Conservation (phyloP, 2,888 invertebrate species). For the Sinelater perroti region DNA sequence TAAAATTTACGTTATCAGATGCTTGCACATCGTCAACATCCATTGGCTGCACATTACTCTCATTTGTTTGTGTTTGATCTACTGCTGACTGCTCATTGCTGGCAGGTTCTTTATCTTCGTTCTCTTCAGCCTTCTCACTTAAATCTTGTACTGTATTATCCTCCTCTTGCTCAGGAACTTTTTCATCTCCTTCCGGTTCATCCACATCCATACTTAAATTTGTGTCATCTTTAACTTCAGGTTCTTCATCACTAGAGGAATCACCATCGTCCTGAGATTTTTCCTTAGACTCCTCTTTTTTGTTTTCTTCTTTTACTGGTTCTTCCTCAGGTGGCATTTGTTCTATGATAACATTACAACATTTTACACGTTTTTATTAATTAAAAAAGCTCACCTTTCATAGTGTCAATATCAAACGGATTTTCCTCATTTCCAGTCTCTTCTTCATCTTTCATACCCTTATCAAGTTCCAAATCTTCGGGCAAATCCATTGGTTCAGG, state of each 20-base stretch:
- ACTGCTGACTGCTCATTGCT: slow-evolving; percentile 42
- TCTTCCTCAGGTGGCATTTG: slow-evolving; percentile 52
- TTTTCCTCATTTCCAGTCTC: slow-evolving; percentile 76
- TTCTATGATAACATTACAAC: slow-evolving; percentile 40
- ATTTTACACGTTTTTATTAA: background rate
- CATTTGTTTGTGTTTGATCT: slow-evolving; percentile 56
- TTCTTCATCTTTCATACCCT: slow-evolving; percentile 69
- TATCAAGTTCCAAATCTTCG: slow-evolving; percentile 85
- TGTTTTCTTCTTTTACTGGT: slow-evolving; percentile 49
- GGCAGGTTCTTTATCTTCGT: slow-evolving; percentile 53
- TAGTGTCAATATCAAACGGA: slow-evolving; percentile 85
- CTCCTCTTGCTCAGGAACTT: slow-evolving; percentile 38
- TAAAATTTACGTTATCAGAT: slow-evolving; percentile 59
- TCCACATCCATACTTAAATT: slow-evolving; percentile 52
- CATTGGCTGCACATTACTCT: slow-evolving; percentile 60
- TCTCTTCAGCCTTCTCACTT: slow-evolving; percentile 54
- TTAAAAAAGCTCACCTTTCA: slow-evolving; percentile 65
- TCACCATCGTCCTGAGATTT: slow-evolving; percentile 50
- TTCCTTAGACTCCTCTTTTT: slow-evolving; percentile 46
- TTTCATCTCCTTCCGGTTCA: slow-evolving; percentile 47
- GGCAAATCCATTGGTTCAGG: slow-evolving; percentile 89
- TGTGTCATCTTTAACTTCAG: slow-evolving; percentile 51
- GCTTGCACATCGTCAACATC: slow-evolving; percentile 60
- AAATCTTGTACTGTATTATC: slow-evolving; percentile 41
- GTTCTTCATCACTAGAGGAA: slow-evolving; percentile 60